These are phyloP conservation scores for Spermophilus dauricus DNA, from an alignment of 2,113 vertebrate genomes.

Conservation along the genomic window DNA sequence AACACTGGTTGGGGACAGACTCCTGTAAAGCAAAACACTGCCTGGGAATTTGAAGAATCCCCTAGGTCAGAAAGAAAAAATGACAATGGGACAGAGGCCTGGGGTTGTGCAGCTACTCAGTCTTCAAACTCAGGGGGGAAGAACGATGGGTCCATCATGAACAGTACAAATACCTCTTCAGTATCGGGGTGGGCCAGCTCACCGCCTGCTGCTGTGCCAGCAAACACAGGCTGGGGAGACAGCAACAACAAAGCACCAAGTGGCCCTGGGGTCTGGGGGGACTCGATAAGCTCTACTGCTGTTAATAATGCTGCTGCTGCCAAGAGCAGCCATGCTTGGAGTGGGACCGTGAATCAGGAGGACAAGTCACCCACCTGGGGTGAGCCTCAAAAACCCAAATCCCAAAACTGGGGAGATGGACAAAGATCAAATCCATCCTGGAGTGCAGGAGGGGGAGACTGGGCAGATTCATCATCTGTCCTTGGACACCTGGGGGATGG, in stretches of 20 bases:
- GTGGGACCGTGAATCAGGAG: conserved; percentile 91
- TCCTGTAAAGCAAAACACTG: conserved; percentile 98
- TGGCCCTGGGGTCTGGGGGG: conserved; percentile 95
- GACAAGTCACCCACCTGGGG: conserved; percentile 96
- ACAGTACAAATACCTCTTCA: conserved; percentile 94
- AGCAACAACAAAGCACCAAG: conserved; percentile 92
- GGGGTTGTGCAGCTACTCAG: conserved; percentile 92
- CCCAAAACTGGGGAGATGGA: conserved; percentile 95
- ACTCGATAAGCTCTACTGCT: conserved; percentile 91
- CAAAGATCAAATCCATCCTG: conserved; percentile 94
- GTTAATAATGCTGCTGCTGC: conserved; percentile 90
- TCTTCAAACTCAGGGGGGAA: conserved; percentile 95
- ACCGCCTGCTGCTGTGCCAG: conserved; percentile 89
- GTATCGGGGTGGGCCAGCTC: conserved; percentile 94
- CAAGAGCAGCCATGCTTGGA: conserved; percentile 95
- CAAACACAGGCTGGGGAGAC: conserved; percentile 94
- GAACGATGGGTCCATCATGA: conserved; percentile 92
- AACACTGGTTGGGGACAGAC: conserved; percentile 99
- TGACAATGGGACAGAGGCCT: conserved; percentile 94
- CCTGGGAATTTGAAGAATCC: conserved; percentile 98
- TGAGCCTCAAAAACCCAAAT: conserved; percentile 93
- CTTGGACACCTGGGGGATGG: conserved; percentile 92
- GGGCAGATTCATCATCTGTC: conserved; percentile 89
- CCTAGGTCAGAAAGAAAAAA: conserved; percentile 93
- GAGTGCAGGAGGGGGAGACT: conserved; percentile 90